A percentile compares a stretch with the other conserved stretches of the same genome.
These are phyloP conservation scores for Pegoplata infirma DNA, from an alignment of 2,888 invertebrate species.

Conservation along the genomic window DNA sequence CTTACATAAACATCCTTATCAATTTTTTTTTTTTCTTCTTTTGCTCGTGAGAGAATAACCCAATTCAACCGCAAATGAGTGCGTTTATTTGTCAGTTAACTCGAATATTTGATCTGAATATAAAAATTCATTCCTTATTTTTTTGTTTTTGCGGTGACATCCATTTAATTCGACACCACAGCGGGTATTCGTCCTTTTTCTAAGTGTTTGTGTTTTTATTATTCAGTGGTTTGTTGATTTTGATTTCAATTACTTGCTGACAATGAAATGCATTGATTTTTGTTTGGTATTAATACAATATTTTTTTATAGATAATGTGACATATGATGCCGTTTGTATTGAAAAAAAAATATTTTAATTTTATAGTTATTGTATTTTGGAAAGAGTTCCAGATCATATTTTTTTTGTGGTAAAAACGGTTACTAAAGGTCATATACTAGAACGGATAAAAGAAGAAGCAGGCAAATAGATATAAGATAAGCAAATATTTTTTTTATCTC, in stretches of 20 bases:
- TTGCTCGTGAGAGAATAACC: slow-evolving; percentile 73
- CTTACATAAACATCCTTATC: slow-evolving; percentile 49
- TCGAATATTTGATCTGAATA: slow-evolving; percentile 27
- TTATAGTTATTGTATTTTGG: no score
- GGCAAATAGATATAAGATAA: no score
- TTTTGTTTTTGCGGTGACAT: slow-evolving; percentile 68
- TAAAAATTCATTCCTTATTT: slow-evolving; percentile 25
- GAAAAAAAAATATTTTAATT: no score
- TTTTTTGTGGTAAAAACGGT: no score
- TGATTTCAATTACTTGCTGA: slow-evolving; percentile 44
- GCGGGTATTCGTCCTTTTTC: slow-evolving; percentile 6
- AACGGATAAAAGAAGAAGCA: no score
- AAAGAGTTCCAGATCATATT: no score
- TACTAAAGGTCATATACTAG: no score
- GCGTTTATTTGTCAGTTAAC: slow-evolving; percentile 46
- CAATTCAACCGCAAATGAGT: slow-evolving; percentile 66
- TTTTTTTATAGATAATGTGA: no score
- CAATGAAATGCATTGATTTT: slow-evolving; percentile 46
- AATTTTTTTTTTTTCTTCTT: slow-evolving; percentile 43
- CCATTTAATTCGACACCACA: slow-evolving; percentile 69
- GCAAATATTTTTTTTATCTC: no score
- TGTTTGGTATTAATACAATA: no score
- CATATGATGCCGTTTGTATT: no score
- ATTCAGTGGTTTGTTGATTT: slow-evolving; percentile 18
- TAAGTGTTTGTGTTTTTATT: not conserved